Evolutionary conservation across 2,888 invertebrate genomes (phyloP).

Genomic region (Dryococelus australis): DNA sequence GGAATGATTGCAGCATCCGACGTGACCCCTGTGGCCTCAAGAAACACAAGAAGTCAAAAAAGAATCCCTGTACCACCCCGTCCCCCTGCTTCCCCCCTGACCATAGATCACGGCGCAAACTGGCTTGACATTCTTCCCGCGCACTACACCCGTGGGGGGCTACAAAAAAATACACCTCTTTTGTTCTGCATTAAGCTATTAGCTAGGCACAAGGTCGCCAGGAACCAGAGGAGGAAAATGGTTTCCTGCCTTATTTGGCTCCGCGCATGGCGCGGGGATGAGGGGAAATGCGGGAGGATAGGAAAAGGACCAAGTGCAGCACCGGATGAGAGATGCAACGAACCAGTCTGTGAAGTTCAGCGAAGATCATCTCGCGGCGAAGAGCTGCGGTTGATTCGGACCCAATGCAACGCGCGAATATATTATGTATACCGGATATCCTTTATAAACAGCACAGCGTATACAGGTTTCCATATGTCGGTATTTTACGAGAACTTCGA

Average conservation of each 20-base stretch:
- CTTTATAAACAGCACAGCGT: too few relatives aligned
- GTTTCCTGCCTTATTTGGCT: not conserved
- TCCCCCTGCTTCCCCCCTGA: not conserved
- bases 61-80: not conserved
- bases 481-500: too few relatives aligned
- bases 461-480: too few relatives aligned
- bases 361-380: not conserved
- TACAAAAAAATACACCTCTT: not conserved
- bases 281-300: too few relatives aligned
- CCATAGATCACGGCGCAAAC: not conserved
- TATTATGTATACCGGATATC: too few relatives aligned
- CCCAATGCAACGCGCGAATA: too few relatives aligned
- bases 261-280: not conserved
- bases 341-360: not conserved
- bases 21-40: not conserved
- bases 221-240: not conserved
- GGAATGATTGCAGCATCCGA: not conserved
- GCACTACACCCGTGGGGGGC: not conserved
- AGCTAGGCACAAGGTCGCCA: conserved; percentile 1
- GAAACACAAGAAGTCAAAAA: not conserved
- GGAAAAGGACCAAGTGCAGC: too few relatives aligned
- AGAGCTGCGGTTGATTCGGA: too few relatives aligned
- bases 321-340: not conserved
- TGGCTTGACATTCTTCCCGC: not conserved
- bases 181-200: conserved; percentile 16